Percentiles rank a stretch among this genome's conserved stretches.
Conservation (phyloP, 2,797 vertebrate genomes). For the Monodelphis domestica region DNA sequence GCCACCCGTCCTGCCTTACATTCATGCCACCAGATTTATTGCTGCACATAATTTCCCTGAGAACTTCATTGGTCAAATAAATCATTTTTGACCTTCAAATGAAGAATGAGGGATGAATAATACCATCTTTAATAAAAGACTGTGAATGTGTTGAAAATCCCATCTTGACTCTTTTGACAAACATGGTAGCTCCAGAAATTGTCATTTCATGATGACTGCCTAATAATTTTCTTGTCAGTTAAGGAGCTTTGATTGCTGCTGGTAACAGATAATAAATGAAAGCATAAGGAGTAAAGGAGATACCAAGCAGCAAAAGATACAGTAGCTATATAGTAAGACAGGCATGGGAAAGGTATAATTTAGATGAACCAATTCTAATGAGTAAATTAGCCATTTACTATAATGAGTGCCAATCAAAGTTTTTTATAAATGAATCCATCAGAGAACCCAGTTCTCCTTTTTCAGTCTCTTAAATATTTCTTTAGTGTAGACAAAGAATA, state of each 20-base stretch:
- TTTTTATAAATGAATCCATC: constrained; percentile 16
- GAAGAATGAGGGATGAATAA: constrained; percentile 52
- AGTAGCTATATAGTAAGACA: constrained; percentile 51
- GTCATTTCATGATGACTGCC: constrained; percentile 72
- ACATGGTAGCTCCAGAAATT: constrained; percentile 57
- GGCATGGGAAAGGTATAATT: constrained; percentile 65
- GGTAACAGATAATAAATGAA: constrained; percentile 71
- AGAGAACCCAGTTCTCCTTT: neutral
- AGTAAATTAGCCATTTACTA: constrained; percentile 72
- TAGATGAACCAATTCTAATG: constrained; percentile 70
- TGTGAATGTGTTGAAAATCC: constrained; percentile 62
- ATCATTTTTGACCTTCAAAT: constrained; percentile 66
- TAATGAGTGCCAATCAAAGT: neutral
- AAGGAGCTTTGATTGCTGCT: constrained; percentile 76
- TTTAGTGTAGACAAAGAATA: neutral
- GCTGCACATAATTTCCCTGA: neutral
- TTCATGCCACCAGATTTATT: neutral
- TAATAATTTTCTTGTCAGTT: constrained; percentile 82
- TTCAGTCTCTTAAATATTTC: neutral
- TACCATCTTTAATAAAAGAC: constrained; percentile 69
- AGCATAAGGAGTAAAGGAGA: constrained; percentile 67
- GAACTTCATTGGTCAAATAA: constrained; percentile 27
- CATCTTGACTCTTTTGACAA: constrained; percentile 58
- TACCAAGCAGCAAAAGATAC: constrained; percentile 68
- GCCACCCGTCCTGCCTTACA: neutral